Evolutionary conservation across 2,888 invertebrate genomes (phyloP).

Genomic region (Rambutsinella grinnellia): DNA sequence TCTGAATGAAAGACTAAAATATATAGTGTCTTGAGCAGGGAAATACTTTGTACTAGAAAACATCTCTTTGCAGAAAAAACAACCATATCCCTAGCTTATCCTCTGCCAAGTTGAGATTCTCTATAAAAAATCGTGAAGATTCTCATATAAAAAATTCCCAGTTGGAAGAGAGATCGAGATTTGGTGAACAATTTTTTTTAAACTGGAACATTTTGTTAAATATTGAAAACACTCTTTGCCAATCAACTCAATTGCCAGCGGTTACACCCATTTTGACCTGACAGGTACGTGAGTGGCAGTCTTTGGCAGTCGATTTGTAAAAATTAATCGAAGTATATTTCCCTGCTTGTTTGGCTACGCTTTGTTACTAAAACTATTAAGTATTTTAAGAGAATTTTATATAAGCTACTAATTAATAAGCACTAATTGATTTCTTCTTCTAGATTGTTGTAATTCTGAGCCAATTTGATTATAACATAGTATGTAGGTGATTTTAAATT

Average conservation of each 20-base stretch:
- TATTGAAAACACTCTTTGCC: conserved; percentile 24
- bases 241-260: conserved; percentile 27
- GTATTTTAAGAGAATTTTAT: conserved; percentile 52
- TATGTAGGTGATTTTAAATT: no score
- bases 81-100: no score
- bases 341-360: conserved; percentile 64
- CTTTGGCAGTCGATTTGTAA: conserved; percentile 50
- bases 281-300: conserved; percentile 63
- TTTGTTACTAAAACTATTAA: conserved; percentile 50
- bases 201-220: conserved; percentile 30
- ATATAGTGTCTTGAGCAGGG: conserved; percentile 65
- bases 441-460: no score
- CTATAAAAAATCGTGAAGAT: no score
- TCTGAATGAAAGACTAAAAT: conserved; percentile 66
- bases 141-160: no score
- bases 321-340: conserved; percentile 53
- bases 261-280: conserved; percentile 52
- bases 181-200: conserved; percentile 42
- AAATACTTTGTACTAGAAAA: conserved; percentile 64
- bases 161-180: conserved; percentile 52
- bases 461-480: no score
- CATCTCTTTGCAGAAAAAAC: conserved; percentile 49
- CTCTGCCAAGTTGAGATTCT: no score
- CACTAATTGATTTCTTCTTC: no score
- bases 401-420: conserved; percentile 5